A percentile compares a stretch with the other conserved stretches of the same genome.
Conservation (phyloP, 2,888 invertebrate genomes). For the Urechis unicinctus region DNA sequence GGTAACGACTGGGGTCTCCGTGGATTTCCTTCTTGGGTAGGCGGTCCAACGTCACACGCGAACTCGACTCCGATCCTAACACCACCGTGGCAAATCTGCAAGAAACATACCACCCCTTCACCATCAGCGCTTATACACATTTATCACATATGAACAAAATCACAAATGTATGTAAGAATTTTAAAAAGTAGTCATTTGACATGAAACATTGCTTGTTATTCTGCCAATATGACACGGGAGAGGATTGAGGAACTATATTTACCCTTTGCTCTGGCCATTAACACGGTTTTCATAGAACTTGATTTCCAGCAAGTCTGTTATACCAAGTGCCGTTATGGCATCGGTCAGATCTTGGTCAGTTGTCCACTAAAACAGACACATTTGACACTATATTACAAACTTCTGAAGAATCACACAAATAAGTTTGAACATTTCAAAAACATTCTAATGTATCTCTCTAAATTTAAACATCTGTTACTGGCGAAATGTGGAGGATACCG, state of each 20-base stretch:
- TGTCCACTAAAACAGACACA: slow-evolving; percentile 94
- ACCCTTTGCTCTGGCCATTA: slow-evolving; percentile 95
- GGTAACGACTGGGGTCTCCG: slow-evolving; percentile 89
- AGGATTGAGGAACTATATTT: not conserved
- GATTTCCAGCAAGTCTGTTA: slow-evolving; percentile 90
- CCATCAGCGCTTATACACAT: not conserved
- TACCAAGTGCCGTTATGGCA: slow-evolving; percentile 74
- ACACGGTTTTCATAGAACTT: slow-evolving; percentile 99
- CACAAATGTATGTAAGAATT: no score
- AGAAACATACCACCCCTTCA: slow-evolving; percentile 2
- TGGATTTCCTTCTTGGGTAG: slow-evolving; percentile 92
- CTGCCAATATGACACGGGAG: no score
- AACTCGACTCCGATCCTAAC: slow-evolving; percentile 84
- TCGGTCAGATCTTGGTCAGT: slow-evolving; percentile 93
- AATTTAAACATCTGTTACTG: no score
- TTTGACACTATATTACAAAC: no score
- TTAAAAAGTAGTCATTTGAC: no score
- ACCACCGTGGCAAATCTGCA: slow-evolving; percentile 83
- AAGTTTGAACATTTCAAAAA: not conserved
- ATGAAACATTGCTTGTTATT: no score
- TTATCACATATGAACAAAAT: not conserved
- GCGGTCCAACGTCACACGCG: slow-evolving; percentile 83
- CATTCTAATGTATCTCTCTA: not conserved
- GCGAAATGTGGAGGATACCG: no score
- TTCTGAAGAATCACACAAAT: slow-evolving; percentile 7